Base-by-base conservation (phyloP, 2,888 invertebrate genomes). In the Lasioglossum malachurum region DNA sequence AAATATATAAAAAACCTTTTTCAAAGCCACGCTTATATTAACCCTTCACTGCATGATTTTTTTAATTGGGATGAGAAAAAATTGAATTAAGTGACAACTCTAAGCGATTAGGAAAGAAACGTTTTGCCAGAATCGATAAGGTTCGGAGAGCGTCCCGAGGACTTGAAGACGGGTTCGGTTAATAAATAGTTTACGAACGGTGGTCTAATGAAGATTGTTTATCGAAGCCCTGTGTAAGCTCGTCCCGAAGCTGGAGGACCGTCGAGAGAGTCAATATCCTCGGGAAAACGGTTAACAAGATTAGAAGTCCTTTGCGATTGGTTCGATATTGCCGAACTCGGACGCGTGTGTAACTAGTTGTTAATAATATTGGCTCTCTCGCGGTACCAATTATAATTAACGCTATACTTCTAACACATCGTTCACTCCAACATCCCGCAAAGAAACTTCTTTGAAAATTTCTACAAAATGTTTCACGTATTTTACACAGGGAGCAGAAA, bases 231-330 rank as follows among this genome's bases (percentile, higher is more conserved):
- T 60, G 27, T 60, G 31, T 27, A 27, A 31, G 27, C 60, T 60
- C 31, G 27, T 60, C 31, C 27, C 60, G 16, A 60, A 14, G 27
- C 27, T 60, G 27, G 27, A 60, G 60, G 60, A 60, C 60, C 14
- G 27, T 60, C 16, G 60, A 60, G 60, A 27, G 27, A 60, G 60
- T 60, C 27, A 27, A 60, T 60, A 60, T 60, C 60, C 60, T 60
- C 60, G 31, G 60, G 60, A 60, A 60, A 60, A 60, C 27, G 60
- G 60, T 60, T 60, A 60, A 31, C 60, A 27, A 60, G 60, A 60
- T 60, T 14, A 60, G 31, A 60, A 60, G 60, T 60, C 60, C 60
- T 60, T 27, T 14, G 60, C 27, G 27, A 60, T 60, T 14, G 60
- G 60, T 31, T 60, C 60, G 60, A 60, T 60, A 60, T 14, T 31